phyloP scores from a whole-genome alignment of 2,113 vertebrate species.

The Xenopus borealis region DNA sequence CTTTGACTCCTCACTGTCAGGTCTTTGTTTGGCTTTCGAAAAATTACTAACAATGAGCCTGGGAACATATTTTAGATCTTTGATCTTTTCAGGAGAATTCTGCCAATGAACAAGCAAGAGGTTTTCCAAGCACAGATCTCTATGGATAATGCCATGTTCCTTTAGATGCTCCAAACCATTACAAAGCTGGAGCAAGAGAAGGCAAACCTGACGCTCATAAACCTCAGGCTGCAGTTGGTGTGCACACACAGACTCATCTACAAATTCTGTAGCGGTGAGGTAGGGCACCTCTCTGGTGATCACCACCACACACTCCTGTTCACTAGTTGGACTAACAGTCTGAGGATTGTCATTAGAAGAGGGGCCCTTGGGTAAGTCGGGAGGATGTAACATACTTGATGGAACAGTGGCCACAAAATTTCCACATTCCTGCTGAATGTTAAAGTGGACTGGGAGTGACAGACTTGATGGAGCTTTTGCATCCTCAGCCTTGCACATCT shows the following conservation, averaged over 20 bases:
- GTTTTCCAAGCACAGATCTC: conserved; percentile 92
- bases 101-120: conserved; percentile 79
- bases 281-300: conserved; percentile 88
- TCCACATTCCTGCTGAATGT: conserved; percentile 95
- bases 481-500: conserved; percentile 91
- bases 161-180: conserved; percentile 91
- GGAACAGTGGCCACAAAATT: conserved; percentile 93
- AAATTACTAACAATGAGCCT: conserved; percentile 94
- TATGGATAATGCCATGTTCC: conserved; percentile 82
- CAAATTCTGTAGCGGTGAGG: conserved; percentile 83
- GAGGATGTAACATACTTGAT: conserved; percentile 82
- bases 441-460: conserved; percentile 86
- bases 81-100: conserved; percentile 48
- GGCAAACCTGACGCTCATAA: conserved; percentile 87
- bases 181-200: conserved; percentile 94
- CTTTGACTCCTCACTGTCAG: conserved; percentile 69
- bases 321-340: conserved; percentile 43
- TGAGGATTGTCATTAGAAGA: conserved; percentile 41
- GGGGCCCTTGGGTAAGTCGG: conserved; percentile 54
- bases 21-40: conserved; percentile 86
- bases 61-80: conserved; percentile 76
- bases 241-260: conserved; percentile 67
- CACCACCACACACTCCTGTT: conserved; percentile 88
- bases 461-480: conserved; percentile 76
- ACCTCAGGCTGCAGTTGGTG: conserved; percentile 81